Base-by-base conservation (phyloP, 2,113 vertebrate species). In the Hipposideros armiger region DNA sequence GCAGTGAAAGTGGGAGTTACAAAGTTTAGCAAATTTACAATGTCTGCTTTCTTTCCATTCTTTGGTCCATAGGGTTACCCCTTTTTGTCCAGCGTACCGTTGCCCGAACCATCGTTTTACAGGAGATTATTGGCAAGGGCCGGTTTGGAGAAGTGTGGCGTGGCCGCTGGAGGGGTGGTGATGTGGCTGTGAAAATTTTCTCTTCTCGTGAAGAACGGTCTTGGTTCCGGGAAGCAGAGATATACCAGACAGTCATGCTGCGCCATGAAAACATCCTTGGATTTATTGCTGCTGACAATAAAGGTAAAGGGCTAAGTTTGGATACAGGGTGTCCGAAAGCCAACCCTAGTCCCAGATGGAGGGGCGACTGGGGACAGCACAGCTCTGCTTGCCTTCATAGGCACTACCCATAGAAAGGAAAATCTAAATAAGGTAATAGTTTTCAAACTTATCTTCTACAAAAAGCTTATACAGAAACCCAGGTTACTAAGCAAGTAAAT, bases 101-200 rank as follows among this genome's bases (percentile, higher is more conserved):
- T 96, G 99, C 99, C 2, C 98, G 99, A 73, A 99, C 99, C 0
- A 99, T 99, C 0, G 99, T 99, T 89, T 98, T 99, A 2, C 99
- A 99, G 98, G 99, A 99, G 98, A 99, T 99, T 64, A 99, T 99
- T 0, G 99, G 99, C 60, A 99, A 99, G 47, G 99, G 99, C 4
- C 99, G 99, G 16, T 99, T 99, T 0, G 99, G 99, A 6, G 99
- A 99, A 97, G 99, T 99, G 50, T 99, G 99, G 99, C 98, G 99
- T 0, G 99, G 99, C 74, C 98, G 99, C 92, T 99, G 99, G 99
- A 98, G 99, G 0, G 99, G 99, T 4, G 99, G 99, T 0, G 99
- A 99, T 0, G 99, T 99, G 8, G 99, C 99, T 0, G 99, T 99
- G 70, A 99, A 99, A 88, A 99, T 99, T 96, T 99, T 99, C 98